A percentile compares a stretch with the other conserved stretches of the same genome.
Conservation (phyloP, 2,888 invertebrate species). For the Caenorhabditis becei region DNA sequence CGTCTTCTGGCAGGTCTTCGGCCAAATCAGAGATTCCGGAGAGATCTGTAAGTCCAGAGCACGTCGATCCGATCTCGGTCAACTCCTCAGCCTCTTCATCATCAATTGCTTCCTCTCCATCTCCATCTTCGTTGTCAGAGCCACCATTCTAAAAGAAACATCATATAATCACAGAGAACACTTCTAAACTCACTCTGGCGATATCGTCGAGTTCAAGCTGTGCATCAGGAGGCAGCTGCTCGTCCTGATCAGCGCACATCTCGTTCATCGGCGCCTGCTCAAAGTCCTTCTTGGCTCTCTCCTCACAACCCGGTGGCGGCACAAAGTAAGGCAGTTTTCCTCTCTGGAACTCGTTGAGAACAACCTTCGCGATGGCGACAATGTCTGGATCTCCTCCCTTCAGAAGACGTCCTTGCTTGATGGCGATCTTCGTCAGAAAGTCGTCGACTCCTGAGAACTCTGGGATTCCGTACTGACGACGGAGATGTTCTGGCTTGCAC, state of each 20-base stretch:
- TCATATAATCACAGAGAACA: too few relatives aligned
- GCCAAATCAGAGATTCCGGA: constrained; percentile 79
- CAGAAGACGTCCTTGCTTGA: constrained; percentile 90
- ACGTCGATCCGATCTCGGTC: constrained; percentile 77
- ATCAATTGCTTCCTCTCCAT: constrained; percentile 39
- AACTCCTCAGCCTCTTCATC: constrained; percentile 72
- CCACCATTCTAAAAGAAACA: constrained; percentile 48
- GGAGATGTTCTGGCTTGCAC: constrained; percentile 91
- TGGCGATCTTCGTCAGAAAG: constrained; percentile 93
- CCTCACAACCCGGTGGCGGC: constrained; percentile 78
- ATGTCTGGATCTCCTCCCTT: constrained; percentile 98
- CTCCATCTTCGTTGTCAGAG: constrained; percentile 21
- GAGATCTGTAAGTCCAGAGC: constrained; percentile 78
- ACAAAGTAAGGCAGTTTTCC: constrained; percentile 89
- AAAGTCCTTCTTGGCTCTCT: constrained; percentile 68
- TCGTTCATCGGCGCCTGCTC: constrained; percentile 77
- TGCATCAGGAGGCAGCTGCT: constrained; percentile 63
- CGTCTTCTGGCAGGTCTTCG: constrained; percentile 64
- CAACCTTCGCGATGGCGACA: constrained; percentile 91
- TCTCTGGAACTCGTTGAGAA: constrained; percentile 98
- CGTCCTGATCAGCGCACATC: constrained; percentile 76
- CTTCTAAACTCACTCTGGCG: constrained; percentile 43
- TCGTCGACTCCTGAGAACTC: constrained; percentile 90
- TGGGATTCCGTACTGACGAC: constrained; percentile 90
- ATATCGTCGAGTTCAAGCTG: constrained; percentile 58